Percentiles rank a stretch among this genome's conserved stretches.
Conservation (phyloP, 2,113 vertebrate species). For the Syrmaticus mikado region DNA sequence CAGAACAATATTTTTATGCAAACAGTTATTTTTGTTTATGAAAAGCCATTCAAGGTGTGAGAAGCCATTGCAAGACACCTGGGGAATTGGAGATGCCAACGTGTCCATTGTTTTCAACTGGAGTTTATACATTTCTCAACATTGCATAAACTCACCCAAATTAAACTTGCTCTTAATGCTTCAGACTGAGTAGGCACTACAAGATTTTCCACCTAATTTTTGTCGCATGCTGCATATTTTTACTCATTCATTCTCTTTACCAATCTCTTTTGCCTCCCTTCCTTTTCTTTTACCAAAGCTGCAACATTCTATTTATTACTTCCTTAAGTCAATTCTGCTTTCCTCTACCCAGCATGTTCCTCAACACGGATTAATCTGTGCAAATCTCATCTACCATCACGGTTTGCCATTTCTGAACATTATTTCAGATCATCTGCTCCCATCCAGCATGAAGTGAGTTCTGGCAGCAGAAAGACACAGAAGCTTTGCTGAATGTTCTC, state of each 20-base stretch:
- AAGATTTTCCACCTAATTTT: neutral
- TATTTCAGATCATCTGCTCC: neutral
- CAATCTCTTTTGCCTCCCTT: neutral
- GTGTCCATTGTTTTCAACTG: neutral
- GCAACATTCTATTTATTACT: neutral
- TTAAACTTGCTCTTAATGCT: neutral
- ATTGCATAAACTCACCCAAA: neutral
- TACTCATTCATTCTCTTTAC: neutral
- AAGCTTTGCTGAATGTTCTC: neutral
- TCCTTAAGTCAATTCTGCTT: neutral
- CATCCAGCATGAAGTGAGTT: slow-evolving; percentile 32
- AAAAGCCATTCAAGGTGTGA: neutral
- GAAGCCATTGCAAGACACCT: neutral
- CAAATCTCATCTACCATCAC: neutral
- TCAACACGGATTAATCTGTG: neutral
- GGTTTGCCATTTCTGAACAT: neutral
- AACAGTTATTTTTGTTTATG: neutral
- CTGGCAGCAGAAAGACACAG: neutral
- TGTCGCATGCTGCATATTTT: neutral
- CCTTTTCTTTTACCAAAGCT: neutral
- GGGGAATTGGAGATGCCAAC: neutral
- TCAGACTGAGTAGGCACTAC: neutral
- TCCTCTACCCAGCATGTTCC: neutral
- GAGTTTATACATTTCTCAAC: neutral
- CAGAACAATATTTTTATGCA: neutral